Base-by-base conservation (phyloP, 2,113 vertebrate genomes). In the Phyllostomus discolor region DNA sequence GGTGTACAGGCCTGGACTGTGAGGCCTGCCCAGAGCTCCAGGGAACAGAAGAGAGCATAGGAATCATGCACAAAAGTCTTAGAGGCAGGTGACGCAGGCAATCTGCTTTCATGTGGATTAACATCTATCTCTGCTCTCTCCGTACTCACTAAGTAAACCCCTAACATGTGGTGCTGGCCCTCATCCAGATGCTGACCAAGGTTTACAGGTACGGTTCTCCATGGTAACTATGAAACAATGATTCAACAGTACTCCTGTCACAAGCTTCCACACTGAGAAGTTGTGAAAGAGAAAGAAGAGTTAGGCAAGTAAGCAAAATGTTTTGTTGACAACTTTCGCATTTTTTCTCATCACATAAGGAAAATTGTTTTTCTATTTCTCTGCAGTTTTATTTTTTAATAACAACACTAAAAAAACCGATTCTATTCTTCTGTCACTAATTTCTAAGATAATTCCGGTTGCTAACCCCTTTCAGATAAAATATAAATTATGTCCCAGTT, bases 331-430 rank as follows among this genome's bases (percentile, higher is more conserved):
- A 73, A 85, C 64, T 59, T 83, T 91, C 8, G 86, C 48, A 52
- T 22, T 59, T 46, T 64, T 86, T 80, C 8, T 33, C 76, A 83
- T n/a, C 76, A 54, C 10, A 38, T 72, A 50, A 62, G 15, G 31
- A 69, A 89, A 72, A 88, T n/a, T 81, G 26, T 48, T 88, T 69
- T 28, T 84, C 28, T 43, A 20, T 52, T 82, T 89, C 73, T 82
- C n/a, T 85, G 15, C 43, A 20, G 10, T 90, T 66, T 97, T 90
- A 80, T 52, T n/a, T 96, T 91, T 88, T 91, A 93, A 78, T 72
- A 90, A 67, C 59, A 90, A 90, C 73, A 46, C 8, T 17, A 20
- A 38, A 76, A 57, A 31, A 41, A 7, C 14, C 17, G 10, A 59
- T 46, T 85, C 38, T 69, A 50, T 81, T 94, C 33, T 54, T 79